These are phyloP conservation scores for Biston betularia DNA, from an alignment of 2,888 invertebrate species.

Conservation along the genomic window DNA sequence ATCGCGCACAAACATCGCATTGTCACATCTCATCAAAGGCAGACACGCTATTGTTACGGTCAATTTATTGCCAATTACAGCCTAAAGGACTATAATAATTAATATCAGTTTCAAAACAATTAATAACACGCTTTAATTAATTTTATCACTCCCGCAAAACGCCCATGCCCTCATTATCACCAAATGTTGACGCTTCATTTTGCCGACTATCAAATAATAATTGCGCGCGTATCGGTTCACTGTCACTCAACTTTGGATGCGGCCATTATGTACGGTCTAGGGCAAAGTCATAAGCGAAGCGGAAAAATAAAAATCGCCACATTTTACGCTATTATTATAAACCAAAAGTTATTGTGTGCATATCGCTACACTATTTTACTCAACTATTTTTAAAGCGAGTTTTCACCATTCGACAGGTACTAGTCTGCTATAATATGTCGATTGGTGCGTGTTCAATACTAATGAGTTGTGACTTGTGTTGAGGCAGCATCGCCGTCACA, in stretches of 20 bases:
- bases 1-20: too few species aligned
- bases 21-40: background rate
- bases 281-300: conserved; percentile 23
- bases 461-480: too few species aligned
- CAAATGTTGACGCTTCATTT: conserved; percentile 25
- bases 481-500: too few species aligned
- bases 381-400: too few species aligned
- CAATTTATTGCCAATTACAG: background rate
- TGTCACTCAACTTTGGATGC: conserved; percentile 30
- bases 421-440: too few species aligned
- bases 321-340: too few species aligned
- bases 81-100: background rate
- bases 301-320: background rate
- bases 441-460: too few species aligned
- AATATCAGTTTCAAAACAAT: conserved; percentile 13
- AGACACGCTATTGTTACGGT: background rate
- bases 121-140: conserved; percentile 21
- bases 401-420: too few species aligned
- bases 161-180: conserved; percentile 20
- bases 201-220: conserved; percentile 29
- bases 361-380: too few species aligned
- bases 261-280: conserved; percentile 26
- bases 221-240: conserved; percentile 26
- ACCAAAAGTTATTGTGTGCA: too few species aligned
- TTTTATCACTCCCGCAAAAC: conserved; percentile 27